A percentile compares a stretch with the other conserved stretches of the same genome.
Evolutionary conservation across 2,797 vertebrate genomes (phyloP).

Genomic region (Catamblyrhynchus diadema): DNA sequence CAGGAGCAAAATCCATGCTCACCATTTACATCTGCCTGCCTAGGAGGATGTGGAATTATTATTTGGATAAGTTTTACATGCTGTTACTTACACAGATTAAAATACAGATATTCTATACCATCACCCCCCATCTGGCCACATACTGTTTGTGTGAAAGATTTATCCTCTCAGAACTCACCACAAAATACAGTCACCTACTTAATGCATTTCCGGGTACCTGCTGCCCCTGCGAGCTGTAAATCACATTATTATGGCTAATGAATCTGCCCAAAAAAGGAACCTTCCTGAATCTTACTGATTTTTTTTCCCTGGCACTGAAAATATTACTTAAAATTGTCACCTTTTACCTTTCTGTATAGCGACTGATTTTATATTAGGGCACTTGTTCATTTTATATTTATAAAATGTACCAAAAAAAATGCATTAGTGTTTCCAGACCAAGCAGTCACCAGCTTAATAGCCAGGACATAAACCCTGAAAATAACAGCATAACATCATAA

Average conservation of each 20-base stretch:
- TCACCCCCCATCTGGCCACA: neutral
- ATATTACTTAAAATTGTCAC: slow-evolving; percentile 5
- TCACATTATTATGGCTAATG: neutral
- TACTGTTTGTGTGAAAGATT: neutral
- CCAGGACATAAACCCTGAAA: slow-evolving; percentile 48
- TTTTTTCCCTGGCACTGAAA: neutral
- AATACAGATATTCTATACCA: neutral
- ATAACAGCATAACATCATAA: slow-evolving; percentile 44
- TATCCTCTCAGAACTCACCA: neutral
- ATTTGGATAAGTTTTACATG: neutral
- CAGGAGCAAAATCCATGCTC: neutral
- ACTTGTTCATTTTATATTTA: slow-evolving; percentile 12
- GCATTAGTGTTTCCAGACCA: slow-evolving; percentile 21
- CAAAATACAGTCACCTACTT: neutral
- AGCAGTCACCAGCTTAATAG: slow-evolving; percentile 38
- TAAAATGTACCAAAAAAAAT: neutral
- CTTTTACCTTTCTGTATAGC: neutral
- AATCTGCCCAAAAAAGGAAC: neutral
- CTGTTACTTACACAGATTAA: neutral
- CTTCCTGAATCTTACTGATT: slow-evolving; percentile 1
- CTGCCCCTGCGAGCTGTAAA: slow-evolving; percentile 26
- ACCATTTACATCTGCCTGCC: neutral
- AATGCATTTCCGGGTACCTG: neutral
- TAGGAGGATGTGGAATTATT: neutral
- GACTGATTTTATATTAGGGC: neutral